Base-by-base conservation (phyloP, 2,797 vertebrate species). In the Micrastur ruficollis region DNA sequence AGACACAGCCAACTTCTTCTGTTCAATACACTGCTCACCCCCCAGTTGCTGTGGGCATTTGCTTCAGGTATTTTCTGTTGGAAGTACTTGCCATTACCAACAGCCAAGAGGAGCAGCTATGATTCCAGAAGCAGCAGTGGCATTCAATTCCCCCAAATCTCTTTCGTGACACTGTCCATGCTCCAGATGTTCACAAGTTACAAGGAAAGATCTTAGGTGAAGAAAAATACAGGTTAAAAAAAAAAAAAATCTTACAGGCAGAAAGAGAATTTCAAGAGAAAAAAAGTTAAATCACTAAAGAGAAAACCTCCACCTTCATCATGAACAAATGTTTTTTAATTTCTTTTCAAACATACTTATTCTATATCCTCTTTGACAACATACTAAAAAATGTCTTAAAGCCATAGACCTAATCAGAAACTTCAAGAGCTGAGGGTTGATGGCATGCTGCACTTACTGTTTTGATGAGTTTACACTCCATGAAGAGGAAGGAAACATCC, bases 401-500 rank as follows among this genome's bases (percentile, higher is more conserved):
- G 89, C n/a, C 71, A 74, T 47, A 92, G 78, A 78, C n/a, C 59
- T 95, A 55, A 80, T 70, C 58, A 89, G 59, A 91, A 94, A 67
- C 81, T 92, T 93, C 83, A 94, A 85, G 78, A 91, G n/a, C 63
- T 15, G 31, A 93, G 83, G 74, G 78, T 38, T 89, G 86, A 91
- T 87, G 47, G 74, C 75, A 67, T 38, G 71, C 86, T 85, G 91
- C 46, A 93, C 90, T 96, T 96, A 82, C 89, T 89, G 92, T 95
- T 97, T 95, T 96, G 95, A 96, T 97, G 92, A 96, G 95, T 96
- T 96, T 96, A 96, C 92, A 89, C 92, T 96, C 92, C 91, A 95
- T 87, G 96, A 95, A 96, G 92, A 96, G 91, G 81, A 96, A 96
- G 96, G 96, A 96, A 97, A 96, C 91, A 96, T 93, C 74, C 94